Evolutionary conservation across 2,797 vertebrate species (phyloP), one percentile per base, ranked within the genome.

Genomic region (Coendou prehensilis): DNA sequence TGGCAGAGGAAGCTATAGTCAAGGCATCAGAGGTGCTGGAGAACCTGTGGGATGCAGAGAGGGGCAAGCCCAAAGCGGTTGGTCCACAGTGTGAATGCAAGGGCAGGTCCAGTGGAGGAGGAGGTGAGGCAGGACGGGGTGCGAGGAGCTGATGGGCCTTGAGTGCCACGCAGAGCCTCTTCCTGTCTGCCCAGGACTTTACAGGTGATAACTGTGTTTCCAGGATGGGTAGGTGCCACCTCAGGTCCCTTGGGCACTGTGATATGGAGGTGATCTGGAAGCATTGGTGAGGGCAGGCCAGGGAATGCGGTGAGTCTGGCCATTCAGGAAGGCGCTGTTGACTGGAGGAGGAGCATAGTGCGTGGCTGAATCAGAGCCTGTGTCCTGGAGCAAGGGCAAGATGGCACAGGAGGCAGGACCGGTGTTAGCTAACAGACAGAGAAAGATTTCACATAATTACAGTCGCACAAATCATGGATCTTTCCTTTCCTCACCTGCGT

Each of bases 161-260:
- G 28, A 18, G 47, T 45, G 6, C 47, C 10, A 2, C 33, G 18
- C 8, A 6, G 30, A 50, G 37, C 23, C 41, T 91, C 20, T 71
- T 54, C 33, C 5, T 15, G 0, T 14, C 28, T 45, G 17, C 9
- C 13, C 22, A 22, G 30, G 9, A 80, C 28, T 73, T 26, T 45
- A 59, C 9, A 0, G 54, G 9, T 45, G 52, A 17, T 4, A 33
- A 14, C 0, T n/a, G 69, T 3, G 6, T 8, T 52, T 61, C 6
- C 17, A 10, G 61, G 23, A 92, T 50, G 28, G 37, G 7, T 23
- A 9, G 22, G 28, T 20, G 15, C 18, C 10, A 22, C 37, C 37
- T 57, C 1, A 0, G 0, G 52, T 4, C 13, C 50, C 15, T 13
- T 3, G 6, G 15, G 37, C 23, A 10, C 2, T 54, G 69, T 3